Conservation (phyloP, 2,888 invertebrate species). For the Pollenia angustigena region DNA sequence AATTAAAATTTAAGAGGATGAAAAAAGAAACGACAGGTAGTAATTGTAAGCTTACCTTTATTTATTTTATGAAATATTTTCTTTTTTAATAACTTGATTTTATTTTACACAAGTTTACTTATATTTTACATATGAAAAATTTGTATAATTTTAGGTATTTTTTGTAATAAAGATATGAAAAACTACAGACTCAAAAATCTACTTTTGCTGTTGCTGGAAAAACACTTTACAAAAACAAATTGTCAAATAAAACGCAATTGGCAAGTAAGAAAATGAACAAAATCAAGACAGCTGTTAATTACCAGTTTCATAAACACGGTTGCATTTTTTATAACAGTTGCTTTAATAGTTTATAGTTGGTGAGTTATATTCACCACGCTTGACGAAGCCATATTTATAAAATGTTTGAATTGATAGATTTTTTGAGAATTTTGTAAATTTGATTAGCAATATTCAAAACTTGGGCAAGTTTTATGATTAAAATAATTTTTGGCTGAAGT, state of each 20-base stretch:
- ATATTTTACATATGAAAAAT: slow-evolving; percentile 5
- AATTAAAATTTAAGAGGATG: slow-evolving; percentile 1
- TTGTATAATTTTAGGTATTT: slow-evolving; percentile 28
- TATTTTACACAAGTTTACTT: not conserved
- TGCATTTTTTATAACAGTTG: not conserved
- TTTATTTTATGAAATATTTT: not conserved
- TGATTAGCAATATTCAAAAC: too few relatives aligned
- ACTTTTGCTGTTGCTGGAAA: slow-evolving; percentile 55
- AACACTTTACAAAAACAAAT: slow-evolving; percentile 55
- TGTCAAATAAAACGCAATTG: slow-evolving; percentile 44
- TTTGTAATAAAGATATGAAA: slow-evolving; percentile 13
- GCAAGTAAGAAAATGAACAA: slow-evolving; percentile 21
- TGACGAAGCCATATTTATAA: not conserved
- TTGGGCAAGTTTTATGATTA: too few relatives aligned
- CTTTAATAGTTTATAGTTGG: too few relatives aligned
- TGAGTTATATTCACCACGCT: not conserved
- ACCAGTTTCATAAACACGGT: not conserved
- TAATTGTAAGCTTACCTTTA: slow-evolving; percentile 12
- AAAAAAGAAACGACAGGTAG: not conserved
- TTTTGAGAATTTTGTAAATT: too few relatives aligned
- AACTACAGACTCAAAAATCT: slow-evolving; percentile 35
- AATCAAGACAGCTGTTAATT: slow-evolving; percentile 37
- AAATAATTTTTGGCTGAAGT: too few relatives aligned
- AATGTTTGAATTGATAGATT: not conserved
- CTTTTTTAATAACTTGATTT: slow-evolving; percentile 9